Evolutionary conservation across 2,888 invertebrate genomes (phyloP), one percentile per base, ranked within the genome.

Genomic region (Cantharis nigra): DNA sequence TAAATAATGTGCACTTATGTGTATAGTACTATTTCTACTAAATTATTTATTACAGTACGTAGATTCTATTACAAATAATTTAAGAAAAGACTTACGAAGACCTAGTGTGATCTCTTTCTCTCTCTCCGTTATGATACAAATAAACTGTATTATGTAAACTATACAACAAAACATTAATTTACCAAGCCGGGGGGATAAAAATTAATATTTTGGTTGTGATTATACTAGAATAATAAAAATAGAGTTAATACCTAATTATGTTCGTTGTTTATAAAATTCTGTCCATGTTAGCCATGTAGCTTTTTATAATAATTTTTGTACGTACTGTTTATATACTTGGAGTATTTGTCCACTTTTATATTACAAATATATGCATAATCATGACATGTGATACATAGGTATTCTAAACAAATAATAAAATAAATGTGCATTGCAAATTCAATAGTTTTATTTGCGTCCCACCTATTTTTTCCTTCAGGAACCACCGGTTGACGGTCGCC

Each of bases 301-400:
- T 88, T 87, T 87, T 87, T 88, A 87, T 87, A 87, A 86, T 87
- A 82, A 86, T 87, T 87, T 87, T 86, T 49, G 49, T 49, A 49
- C 49, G 83, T 87, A 86, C 83, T 80, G 74, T 83, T 76, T 78
- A 72, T 49, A 49, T 78, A 76, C 78, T 83, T 67, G 23, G 49
- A 49, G 84, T 86, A 85, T 82, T 72, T 85, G 86, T 86, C 86
- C 85, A 84, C 83, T 85, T 87, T 84, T 84, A 85, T 85, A 86
- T 23, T 85, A 85, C 49, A 49, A 49, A 5, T 85, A 87, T 85
- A 85, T 85, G 86, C 86, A 85, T 87, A 85, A 86, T 87, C 86
- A 86, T 87, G 84, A 81, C 84, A 87, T 88, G 87, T 88, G 87
- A 88, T 88, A 88, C 86, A 86, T 87, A 49, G 49, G 49, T 49